Base-by-base conservation (phyloP, 2,113 vertebrate species). In the Etheostoma cragini region DNA sequence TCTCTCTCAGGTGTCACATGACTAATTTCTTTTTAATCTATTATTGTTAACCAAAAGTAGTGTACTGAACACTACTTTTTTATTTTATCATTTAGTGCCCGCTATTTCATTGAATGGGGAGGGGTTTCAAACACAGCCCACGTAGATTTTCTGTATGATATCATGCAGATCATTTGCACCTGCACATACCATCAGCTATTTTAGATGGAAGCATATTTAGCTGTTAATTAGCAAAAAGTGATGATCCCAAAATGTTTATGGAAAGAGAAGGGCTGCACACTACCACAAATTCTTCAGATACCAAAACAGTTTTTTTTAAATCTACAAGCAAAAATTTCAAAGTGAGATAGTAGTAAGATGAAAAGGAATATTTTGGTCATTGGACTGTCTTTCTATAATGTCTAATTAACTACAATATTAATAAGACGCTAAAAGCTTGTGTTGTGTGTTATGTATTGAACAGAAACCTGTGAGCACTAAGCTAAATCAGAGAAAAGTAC, bases 401-500 rank as follows among this genome's bases (percentile, higher is more conserved):
- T 14, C 38, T 10, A n/a, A 46, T 64, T 24, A 45, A 45, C 33
- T 12, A 19, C 10, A 60, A 22, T 14, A 24, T 3, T 33, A 52
- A 67, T n/a, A 5, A 6, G 19, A 6, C 16, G 14, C 21, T 11
- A 22, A 22, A n/a, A 33, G 3, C 21, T 42, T 69, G 50, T 5
- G 54, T 70, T 17, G 5, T 17, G 5, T 70, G 22, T 45, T 53
- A 60, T 57, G 11, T 60, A 74, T 22, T 65, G 11, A 69, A 69
- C 26, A 33, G 3, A 17, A 30, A 22, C 26, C n/a, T 60, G 19
- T 68, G 19, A 24, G 6, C 26, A 16, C 11, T 7, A 57, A 56
- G 50, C 11, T 60, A 64, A 38, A 46, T 56, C 7, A 8, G n/a
- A 68, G 26, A 0, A n/a, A 54, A 35, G 4, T n/a, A 22, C 0